Base-by-base conservation (phyloP, 2,888 invertebrate genomes). In the Noctua pronuba region DNA sequence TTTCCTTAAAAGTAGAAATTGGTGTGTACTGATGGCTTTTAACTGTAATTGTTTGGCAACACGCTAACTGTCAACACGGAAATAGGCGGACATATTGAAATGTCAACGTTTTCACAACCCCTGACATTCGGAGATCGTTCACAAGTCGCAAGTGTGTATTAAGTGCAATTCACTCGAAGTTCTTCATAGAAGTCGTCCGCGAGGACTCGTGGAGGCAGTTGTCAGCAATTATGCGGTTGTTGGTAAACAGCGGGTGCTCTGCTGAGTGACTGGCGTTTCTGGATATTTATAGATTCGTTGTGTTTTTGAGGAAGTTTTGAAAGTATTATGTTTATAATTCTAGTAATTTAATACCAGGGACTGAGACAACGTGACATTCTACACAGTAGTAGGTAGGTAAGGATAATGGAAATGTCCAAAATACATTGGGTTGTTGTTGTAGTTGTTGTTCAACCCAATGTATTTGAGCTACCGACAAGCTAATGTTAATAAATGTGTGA, bases 81-180 rank as follows among this genome's bases (percentile, higher is more conserved):
- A 80, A 68, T 35, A 31, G 44, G 62, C 13, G 35, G 62, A 75
- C 49, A 64, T 66, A 66, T 74, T 74, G 72, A 82, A 86, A 84
- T 79, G 77, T 76, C 86, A 82, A 74, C 66, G 80, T 41, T 75
- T 58, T 49, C 24, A 16, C 28, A 65, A 86, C 74, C 77, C 16
- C 35, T 78, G 86, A 82, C 85, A 84, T 88, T 84, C 82, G 69
- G 28, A 62, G 49, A 24, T 28, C 68, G 38, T 70, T 65, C 55
- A 52, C 65, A 71, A 64, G 58, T 65, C 28, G 11, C 67, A 60
- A 69, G 69, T 55, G 28, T 41, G 74, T 64, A 88, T 86, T 87
- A 84, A 60, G 79, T 79, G 77, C 65, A 80, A 82, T 81, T 81
- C 75, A 73, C 70, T 49, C 24, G 41, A 73, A 49, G 71, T 74